Evolutionary conservation across 2,888 invertebrate genomes (phyloP).

Genomic region (Thera obeliscata): DNA sequence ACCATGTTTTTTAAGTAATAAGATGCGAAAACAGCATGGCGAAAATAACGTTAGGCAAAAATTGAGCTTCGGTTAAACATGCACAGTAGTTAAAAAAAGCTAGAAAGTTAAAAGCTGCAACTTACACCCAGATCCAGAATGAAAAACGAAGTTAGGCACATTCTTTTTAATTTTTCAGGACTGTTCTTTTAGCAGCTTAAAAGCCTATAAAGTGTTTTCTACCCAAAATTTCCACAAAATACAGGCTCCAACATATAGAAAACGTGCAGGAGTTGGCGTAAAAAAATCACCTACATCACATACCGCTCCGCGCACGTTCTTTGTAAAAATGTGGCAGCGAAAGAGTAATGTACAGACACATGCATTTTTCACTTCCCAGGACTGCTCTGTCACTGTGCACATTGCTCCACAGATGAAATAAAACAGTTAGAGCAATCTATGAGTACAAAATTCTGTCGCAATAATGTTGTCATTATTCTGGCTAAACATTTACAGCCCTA

Average conservation of each 20-base stretch:
- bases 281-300: conserved; percentile 38
- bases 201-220: conserved; percentile 5
- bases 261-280: conserved; percentile 26
- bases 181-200: not conserved
- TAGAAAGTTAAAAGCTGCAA: too few species aligned
- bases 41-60: too few species aligned
- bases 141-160: not conserved
- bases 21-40: too few species aligned
- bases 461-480: too few species aligned
- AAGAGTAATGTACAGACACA: conserved; percentile 57
- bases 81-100: too few species aligned
- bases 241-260: conserved; percentile 21
- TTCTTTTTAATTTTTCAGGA: not conserved
- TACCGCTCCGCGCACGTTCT: conserved; percentile 43
- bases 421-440: conserved; percentile 15
- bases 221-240: conserved; percentile 10
- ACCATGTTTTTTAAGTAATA: too few species aligned
- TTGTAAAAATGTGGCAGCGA: conserved; percentile 48
- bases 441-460: not conserved
- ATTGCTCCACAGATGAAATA: conserved; percentile 35
- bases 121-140: not conserved
- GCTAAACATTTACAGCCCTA: too few species aligned
- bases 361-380: conserved; percentile 57
- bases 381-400: conserved; percentile 50
- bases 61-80: too few species aligned